These are phyloP conservation scores for Gadus macrocephalus DNA, from an alignment of 2,113 vertebrate genomes.

Conservation along the genomic window DNA sequence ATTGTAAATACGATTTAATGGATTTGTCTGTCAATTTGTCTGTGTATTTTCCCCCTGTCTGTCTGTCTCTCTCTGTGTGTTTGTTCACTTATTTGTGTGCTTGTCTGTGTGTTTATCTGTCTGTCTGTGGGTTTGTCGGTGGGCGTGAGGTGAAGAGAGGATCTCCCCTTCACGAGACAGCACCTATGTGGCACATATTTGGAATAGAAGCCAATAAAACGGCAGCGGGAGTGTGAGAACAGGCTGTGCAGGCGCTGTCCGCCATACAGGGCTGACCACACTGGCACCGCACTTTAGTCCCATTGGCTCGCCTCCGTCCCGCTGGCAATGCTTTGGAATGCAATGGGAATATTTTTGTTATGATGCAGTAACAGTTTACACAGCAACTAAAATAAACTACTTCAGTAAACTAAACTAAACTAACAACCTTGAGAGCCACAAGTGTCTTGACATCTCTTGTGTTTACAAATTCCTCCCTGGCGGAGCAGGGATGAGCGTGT, in stretches of 20 bases:
- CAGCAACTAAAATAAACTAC: no score
- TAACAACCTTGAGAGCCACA: background rate
- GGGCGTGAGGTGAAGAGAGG: background rate
- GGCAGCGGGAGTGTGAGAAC: slow-evolving; percentile 54
- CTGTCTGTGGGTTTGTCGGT: background rate
- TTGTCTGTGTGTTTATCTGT: background rate
- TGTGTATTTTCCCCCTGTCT: background rate
- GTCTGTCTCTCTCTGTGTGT: background rate
- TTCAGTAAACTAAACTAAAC: no score
- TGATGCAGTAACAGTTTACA: no score
- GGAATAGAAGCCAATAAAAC: slow-evolving; percentile 50
- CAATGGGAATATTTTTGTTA: no score
- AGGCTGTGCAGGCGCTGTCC: slow-evolving; percentile 23
- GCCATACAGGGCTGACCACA: slow-evolving; percentile 3
- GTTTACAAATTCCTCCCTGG: slow-evolving; percentile 7
- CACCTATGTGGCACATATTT: slow-evolving; percentile 58
- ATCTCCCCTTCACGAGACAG: slow-evolving; percentile 26
- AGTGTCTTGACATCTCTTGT: slow-evolving; percentile 4
- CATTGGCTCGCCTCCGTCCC: no score
- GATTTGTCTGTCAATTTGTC: background rate
- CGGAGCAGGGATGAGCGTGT: slow-evolving; percentile 2
- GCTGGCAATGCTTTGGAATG: background rate
- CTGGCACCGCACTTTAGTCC: background rate
- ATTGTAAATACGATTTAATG: no score
- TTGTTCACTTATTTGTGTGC: background rate